Conservation (phyloP, 2,888 invertebrate genomes). For the Drosophila mayaguana region DNA sequence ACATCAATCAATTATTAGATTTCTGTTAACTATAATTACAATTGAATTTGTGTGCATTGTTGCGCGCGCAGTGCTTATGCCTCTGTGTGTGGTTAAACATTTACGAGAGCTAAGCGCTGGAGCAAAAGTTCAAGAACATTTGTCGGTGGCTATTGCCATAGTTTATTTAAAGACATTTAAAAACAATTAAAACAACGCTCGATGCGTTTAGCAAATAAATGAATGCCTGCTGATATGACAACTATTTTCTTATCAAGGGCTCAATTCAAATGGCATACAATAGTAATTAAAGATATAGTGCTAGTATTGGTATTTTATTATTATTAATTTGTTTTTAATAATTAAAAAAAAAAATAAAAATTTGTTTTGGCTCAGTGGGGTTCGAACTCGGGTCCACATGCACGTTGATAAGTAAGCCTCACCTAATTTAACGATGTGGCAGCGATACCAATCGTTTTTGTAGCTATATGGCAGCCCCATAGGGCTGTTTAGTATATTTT, state of each 20-base stretch:
- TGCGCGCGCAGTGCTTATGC: slow-evolving; percentile 18
- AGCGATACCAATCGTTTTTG: not conserved
- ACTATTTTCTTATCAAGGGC: slow-evolving; percentile 4
- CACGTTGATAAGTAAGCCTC: not conserved
- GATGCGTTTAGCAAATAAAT: slow-evolving; percentile 9
- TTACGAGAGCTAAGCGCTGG: slow-evolving; percentile 54
- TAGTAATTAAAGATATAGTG: not conserved
- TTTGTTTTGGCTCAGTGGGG: not conserved
- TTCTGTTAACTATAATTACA: slow-evolving; percentile 55
- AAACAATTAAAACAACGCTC: slow-evolving; percentile 16
- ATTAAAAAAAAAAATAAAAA: not conserved
- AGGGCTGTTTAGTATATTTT: not conserved
- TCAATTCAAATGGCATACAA: not conserved
- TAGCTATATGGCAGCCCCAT: slow-evolving; percentile 4
- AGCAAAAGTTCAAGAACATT: slow-evolving; percentile 64
- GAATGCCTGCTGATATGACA: slow-evolving; percentile 10
- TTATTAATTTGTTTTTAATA: not conserved
- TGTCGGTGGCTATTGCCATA: slow-evolving; percentile 67
- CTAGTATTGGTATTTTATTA: not conserved
- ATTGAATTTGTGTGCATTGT: slow-evolving; percentile 48
- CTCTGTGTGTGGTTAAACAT: slow-evolving; percentile 41
- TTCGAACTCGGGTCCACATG: slow-evolving; percentile 19
- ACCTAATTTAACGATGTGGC: slow-evolving; percentile 16
- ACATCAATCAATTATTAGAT: slow-evolving; percentile 45
- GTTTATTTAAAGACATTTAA: slow-evolving; percentile 36